These are phyloP conservation scores for Columba livia DNA, from an alignment of 2,113 vertebrate genomes.

Conservation along the genomic window DNA sequence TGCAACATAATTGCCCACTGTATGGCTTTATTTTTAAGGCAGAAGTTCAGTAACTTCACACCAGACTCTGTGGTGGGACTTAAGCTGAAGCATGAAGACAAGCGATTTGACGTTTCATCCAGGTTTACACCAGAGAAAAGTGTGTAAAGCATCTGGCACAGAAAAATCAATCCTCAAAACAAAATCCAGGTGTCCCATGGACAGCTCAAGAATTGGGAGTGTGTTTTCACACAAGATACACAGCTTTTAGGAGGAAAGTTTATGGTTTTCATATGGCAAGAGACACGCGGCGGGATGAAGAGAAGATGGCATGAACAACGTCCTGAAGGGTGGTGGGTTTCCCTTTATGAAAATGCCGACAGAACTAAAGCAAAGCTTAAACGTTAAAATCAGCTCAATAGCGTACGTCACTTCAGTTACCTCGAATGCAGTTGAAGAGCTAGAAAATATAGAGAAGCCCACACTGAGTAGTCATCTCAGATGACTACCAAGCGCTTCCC, in stretches of 20 bases:
- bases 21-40: neutral
- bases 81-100: neutral
- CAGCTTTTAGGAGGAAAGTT: neutral
- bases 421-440: neutral
- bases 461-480: neutral
- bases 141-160: neutral
- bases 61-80: neutral
- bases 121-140: neutral
- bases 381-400: neutral
- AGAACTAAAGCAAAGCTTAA: neutral
- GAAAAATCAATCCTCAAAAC: neutral
- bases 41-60: neutral
- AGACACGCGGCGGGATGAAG: neutral
- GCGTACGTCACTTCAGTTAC: neutral
- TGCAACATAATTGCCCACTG: neutral
- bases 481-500: neutral
- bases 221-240: neutral
- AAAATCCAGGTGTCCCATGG: neutral
- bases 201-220: neutral
- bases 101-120: neutral
- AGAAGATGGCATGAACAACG: neutral
- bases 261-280: neutral
- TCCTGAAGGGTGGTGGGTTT: neutral
- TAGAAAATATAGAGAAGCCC: neutral
- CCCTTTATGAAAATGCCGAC: neutral